Evolutionary conservation across 2,888 invertebrate species (phyloP).

Genomic region (Amiota mariae): DNA sequence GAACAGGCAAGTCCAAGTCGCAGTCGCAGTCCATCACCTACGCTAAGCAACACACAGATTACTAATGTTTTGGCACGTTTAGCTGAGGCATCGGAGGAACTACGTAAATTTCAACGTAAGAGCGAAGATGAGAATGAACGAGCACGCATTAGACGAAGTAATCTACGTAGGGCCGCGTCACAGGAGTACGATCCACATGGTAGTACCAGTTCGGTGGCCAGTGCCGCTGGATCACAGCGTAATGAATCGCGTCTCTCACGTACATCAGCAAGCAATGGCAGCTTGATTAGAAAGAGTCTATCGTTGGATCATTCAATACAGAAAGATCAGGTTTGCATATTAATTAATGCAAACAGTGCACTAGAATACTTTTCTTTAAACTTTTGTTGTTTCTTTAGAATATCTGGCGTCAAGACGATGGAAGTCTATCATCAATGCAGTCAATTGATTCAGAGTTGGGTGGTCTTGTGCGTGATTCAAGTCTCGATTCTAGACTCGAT

Average conservation of each 20-base stretch:
- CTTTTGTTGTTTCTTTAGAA: conserved; percentile 69
- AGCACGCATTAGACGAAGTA: conserved; percentile 73
- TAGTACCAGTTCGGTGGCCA: conserved; percentile 68
- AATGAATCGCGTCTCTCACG: conserved; percentile 68
- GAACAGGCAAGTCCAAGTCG: conserved; percentile 59
- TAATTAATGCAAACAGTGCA: background rate
- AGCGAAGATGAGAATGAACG: conserved; percentile 76
- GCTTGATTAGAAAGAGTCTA: conserved; percentile 80
- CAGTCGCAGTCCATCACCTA: conserved; percentile 70
- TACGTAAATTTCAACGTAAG: conserved; percentile 75
- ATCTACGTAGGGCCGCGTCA: conserved; percentile 76
- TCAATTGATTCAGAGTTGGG: conserved; percentile 83
- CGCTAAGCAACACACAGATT: conserved; percentile 66
- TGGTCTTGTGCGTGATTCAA: conserved; percentile 82
- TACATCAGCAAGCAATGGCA: conserved; percentile 74
- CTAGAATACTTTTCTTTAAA: background rate
- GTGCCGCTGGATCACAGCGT: conserved; percentile 65
- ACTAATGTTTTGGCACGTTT: conserved; percentile 76
- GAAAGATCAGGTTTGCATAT: conserved; percentile 71
- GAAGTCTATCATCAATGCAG: conserved; percentile 88
- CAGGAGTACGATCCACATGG: conserved; percentile 79
- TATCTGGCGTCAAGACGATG: conserved; percentile 89
- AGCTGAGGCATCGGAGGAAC: conserved; percentile 83
- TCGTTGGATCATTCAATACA: conserved; percentile 80
- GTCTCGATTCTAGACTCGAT: conserved; percentile 78